A percentile compares a stretch with the other conserved stretches of the same genome.
Conservation (phyloP, 53 echinoderm and acorn worm genomes). For the Holothuria scabra region DNA sequence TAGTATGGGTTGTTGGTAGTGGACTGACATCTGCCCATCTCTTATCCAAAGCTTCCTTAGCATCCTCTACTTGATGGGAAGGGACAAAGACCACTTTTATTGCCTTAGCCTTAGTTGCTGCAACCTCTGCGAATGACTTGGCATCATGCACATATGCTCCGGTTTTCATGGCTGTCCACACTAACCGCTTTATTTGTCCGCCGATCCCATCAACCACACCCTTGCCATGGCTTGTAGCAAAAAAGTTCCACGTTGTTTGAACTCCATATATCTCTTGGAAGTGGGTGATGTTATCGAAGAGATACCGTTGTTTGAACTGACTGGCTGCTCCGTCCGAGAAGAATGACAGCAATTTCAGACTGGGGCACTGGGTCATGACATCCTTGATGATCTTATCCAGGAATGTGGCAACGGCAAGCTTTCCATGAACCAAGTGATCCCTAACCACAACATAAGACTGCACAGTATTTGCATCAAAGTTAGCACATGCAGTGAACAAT, state of each 20-base stretch:
- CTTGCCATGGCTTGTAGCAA: slow-evolving; percentile 61
- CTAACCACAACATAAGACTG: slow-evolving; percentile 52
- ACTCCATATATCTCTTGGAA: neutral
- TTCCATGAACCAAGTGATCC: slow-evolving; percentile 55
- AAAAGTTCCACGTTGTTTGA: neutral
- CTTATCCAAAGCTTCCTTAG: no score
- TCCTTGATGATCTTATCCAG: slow-evolving; percentile 39
- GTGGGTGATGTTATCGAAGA: slow-evolving; percentile 49
- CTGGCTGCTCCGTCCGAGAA: slow-evolving; percentile 51
- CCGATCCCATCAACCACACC: neutral
- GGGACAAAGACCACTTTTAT: neutral
- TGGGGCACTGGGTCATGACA: neutral
- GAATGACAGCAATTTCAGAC: neutral
- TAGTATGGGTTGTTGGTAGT: no score
- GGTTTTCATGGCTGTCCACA: no score
- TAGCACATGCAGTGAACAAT: slow-evolving; percentile 49
- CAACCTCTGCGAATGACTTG: neutral
- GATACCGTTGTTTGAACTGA: slow-evolving; percentile 33
- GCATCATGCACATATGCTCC: no score
- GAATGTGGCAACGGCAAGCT: slow-evolving; percentile 44
- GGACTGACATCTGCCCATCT: no score
- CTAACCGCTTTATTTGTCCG: no score
- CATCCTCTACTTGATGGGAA: no score
- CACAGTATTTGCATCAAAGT: neutral
- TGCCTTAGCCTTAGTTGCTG: neutral